A percentile compares a stretch with the other conserved stretches of the same genome.
Conservation (phyloP, 2,113 vertebrate genomes). For the Herpailurus yagouaroundi region DNA sequence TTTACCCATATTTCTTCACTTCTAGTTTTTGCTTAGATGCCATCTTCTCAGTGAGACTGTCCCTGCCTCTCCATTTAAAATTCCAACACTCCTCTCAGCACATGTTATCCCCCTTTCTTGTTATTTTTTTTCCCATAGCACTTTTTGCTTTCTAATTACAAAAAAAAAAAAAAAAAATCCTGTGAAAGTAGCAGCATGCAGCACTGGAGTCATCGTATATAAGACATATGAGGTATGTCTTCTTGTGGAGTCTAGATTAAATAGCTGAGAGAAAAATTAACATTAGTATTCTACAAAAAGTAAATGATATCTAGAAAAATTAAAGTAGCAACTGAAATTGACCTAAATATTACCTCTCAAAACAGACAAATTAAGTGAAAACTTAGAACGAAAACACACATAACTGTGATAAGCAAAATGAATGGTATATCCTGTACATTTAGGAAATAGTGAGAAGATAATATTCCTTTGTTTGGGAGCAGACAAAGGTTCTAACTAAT, state of each 20-base stretch:
- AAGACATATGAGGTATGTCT: not conserved
- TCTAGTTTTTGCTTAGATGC: not conserved
- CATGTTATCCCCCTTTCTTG: not conserved
- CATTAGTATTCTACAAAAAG: not conserved
- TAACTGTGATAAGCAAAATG: not conserved
- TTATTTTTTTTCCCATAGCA: not conserved
- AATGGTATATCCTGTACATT: not conserved
- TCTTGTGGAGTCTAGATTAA: not conserved
- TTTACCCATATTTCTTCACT: not conserved
- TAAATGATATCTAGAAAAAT: slow-evolving; percentile 15
- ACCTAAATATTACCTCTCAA: not conserved
- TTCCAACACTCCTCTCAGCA: not conserved
- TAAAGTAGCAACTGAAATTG: not conserved
- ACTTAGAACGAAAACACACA: not conserved
- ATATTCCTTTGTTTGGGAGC: not conserved
- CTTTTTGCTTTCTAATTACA: not conserved
- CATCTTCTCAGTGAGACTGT: not conserved
- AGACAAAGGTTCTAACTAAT: not conserved
- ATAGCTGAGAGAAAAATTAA: not conserved
- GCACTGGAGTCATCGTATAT: not conserved
- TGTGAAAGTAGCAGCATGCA: not conserved
- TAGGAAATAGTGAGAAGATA: not conserved
- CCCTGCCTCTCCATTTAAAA: not conserved
- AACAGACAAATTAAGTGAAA: not conserved
- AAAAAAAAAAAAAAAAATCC: not conserved